Conservation (phyloP, 2,888 invertebrate genomes). For the Conops quadrifasciatus region DNA sequence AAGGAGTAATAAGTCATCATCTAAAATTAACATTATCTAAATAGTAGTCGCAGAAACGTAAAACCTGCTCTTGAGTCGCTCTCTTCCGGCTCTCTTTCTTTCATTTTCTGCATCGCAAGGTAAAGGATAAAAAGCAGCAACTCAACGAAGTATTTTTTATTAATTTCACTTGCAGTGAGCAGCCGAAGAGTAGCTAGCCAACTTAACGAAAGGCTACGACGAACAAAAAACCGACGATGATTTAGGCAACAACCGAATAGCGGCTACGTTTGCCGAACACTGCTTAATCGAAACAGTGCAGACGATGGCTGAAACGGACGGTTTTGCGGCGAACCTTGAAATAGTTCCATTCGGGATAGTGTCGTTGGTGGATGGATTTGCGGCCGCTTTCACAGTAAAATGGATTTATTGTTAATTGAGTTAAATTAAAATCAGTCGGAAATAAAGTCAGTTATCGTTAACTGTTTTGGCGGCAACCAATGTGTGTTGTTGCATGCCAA, state of each 20-base stretch:
- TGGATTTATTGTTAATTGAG: too few relatives aligned
- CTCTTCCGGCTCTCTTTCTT: not conserved
- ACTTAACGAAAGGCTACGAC: slow-evolving; percentile 7
- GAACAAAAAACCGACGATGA: slow-evolving; percentile 1
- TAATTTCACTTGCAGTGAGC: too few relatives aligned
- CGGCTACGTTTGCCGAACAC: not conserved
- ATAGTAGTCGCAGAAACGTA: too few relatives aligned
- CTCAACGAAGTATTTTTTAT: too few relatives aligned
- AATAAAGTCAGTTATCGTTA: too few relatives aligned
- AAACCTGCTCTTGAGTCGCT: too few relatives aligned
- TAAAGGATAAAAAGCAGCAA: not conserved
- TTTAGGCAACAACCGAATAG: not conserved
- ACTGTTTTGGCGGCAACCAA: too few relatives aligned
- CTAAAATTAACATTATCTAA: too few relatives aligned
- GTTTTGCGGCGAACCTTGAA: not conserved
- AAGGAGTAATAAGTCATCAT: too few relatives aligned
- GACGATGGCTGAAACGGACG: not conserved
- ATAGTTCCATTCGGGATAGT: slow-evolving; percentile 50
- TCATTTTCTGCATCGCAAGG: not conserved
- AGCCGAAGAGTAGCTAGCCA: slow-evolving; percentile 7
- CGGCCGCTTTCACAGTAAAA: not conserved
- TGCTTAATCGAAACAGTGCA: not conserved
- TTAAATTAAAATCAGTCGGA: too few relatives aligned
- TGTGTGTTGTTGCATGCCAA: too few relatives aligned
- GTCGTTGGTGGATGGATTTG: slow-evolving; percentile 49